phyloP scores from a whole-genome alignment of 2,113 vertebrate species.

The Numida meleagris region DNA sequence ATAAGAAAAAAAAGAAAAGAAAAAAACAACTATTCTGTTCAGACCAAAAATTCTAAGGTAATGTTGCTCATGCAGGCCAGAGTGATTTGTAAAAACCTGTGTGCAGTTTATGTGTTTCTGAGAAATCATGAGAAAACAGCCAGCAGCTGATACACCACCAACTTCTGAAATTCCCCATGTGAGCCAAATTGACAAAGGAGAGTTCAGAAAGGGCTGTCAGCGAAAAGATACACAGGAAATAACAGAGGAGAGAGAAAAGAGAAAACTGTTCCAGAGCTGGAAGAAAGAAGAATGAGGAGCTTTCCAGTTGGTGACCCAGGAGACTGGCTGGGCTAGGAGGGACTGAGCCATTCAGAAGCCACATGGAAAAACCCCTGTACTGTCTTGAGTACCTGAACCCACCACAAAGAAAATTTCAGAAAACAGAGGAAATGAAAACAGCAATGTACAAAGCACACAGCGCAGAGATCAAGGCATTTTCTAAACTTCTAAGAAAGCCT shows the following conservation, averaged over 20 bases:
- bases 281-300: not conserved
- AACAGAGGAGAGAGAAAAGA: not conserved
- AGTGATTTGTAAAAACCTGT: not conserved
- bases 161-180: not conserved
- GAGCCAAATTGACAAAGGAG: not conserved
- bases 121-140: not conserved
- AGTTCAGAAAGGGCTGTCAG: not conserved
- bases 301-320: not conserved
- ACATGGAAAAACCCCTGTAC: not conserved
- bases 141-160: not conserved
- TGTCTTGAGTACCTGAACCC: not conserved
- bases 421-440: not conserved
- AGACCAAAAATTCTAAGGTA: not conserved
- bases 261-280: not conserved
- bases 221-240: not conserved
- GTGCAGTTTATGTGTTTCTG: not conserved
- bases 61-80: not conserved
- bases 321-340: not conserved
- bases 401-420: not conserved
- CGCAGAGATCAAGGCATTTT: not conserved
- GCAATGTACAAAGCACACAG: not conserved
- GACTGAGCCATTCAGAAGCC: not conserved
- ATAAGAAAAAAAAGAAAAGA: not conserved
- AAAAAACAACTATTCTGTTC: not conserved
- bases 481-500: not conserved